Evolutionary conservation across 2,888 invertebrate genomes (phyloP).

Genomic region (Imbricaverruca yamaguchii): DNA sequence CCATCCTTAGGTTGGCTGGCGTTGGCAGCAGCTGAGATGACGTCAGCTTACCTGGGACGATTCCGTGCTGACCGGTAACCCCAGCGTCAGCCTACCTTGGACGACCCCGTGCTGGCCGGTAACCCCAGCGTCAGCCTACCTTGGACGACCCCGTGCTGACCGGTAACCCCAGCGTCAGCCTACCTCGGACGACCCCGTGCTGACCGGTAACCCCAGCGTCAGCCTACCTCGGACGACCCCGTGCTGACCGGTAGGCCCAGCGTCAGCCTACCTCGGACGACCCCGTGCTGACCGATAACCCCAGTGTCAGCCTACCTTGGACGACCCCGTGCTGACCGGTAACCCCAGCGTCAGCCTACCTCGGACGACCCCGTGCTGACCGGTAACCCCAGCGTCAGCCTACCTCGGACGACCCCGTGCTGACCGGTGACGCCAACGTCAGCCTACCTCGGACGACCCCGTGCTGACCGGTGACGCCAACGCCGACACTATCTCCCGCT

Average conservation of each 20-base stretch:
- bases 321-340: constrained; percentile 27
- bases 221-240: too few relatives aligned
- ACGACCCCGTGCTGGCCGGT: too few relatives aligned
- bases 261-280: too few relatives aligned
- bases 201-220: not conserved
- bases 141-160: too few relatives aligned
- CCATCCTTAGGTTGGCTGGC: too few relatives aligned
- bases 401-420: constrained; percentile 26
- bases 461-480: constrained; percentile 39
- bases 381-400: constrained; percentile 38
- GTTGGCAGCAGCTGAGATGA: not conserved
- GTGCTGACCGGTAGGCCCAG: not conserved
- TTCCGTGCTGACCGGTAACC: too few relatives aligned
- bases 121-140: too few relatives aligned
- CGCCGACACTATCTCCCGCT: constrained; percentile 46
- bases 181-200: too few relatives aligned
- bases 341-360: constrained; percentile 38
- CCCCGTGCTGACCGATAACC: too few relatives aligned
- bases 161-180: not conserved
- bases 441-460: constrained; percentile 23
- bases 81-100: too few relatives aligned
- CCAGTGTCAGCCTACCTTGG: constrained; percentile 10
- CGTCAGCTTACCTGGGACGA: not conserved
- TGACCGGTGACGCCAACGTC: constrained; percentile 38
- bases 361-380: constrained; percentile 27